A percentile compares a stretch with the other conserved stretches of the same genome.
phyloP scores from a whole-genome alignment of 1,140 invertebrate genomes.

The Camponotus pennsylvanicus region DNA sequence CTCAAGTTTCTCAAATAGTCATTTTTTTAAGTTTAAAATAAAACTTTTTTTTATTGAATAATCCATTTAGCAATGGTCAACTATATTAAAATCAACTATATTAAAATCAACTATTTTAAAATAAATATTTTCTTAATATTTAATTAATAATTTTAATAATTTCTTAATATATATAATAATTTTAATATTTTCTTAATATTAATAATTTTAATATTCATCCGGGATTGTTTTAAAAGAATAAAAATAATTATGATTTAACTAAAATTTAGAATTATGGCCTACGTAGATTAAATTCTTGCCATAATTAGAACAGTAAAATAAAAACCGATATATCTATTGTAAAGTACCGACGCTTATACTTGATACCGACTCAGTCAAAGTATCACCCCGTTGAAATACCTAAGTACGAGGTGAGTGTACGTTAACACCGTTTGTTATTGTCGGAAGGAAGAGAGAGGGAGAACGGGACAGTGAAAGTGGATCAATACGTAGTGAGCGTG shows the following conservation, averaged over 20 bases:
- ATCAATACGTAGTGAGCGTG: constrained; percentile 81
- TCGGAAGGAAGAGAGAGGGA: constrained; percentile 30
- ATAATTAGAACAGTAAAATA: background rate
- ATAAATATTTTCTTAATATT: background rate
- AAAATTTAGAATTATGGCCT: background rate
- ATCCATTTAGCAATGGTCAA: background rate
- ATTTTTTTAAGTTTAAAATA: too few species aligned
- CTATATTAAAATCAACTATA: background rate
- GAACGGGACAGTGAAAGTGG: constrained; percentile 82
- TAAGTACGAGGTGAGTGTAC: constrained; percentile 1
- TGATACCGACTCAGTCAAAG: background rate
- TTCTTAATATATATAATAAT: too few species aligned
- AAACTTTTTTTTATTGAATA: too few species aligned
- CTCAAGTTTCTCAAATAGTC: too few species aligned
- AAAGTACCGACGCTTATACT: background rate
- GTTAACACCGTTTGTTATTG: constrained; percentile 41
- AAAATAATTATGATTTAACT: background rate
- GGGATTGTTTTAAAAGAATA: background rate
- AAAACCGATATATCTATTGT: background rate
- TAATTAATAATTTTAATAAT: too few species aligned
- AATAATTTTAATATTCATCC: too few species aligned
- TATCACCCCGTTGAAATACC: background rate
- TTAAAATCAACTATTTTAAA: background rate
- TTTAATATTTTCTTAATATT: too few species aligned
- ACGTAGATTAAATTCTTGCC: background rate